Evolutionary conservation across 2,797 vertebrate genomes (phyloP).

Genomic region (Oreochromis mossambicus): DNA sequence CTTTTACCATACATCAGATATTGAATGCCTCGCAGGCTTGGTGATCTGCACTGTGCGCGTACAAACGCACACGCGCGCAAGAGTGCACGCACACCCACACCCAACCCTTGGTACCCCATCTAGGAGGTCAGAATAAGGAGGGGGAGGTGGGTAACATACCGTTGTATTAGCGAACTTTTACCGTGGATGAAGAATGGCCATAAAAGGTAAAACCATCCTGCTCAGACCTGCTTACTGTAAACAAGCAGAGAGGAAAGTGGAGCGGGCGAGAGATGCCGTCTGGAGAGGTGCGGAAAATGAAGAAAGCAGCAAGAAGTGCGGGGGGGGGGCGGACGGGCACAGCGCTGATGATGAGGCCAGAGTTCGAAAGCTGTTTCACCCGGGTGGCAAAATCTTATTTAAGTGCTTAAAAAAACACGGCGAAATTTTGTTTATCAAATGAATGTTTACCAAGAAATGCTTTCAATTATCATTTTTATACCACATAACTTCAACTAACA

Average conservation of each 20-base stretch:
- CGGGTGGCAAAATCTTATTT: neutral
- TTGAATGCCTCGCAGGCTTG: conserved; percentile 12
- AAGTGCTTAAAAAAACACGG: neutral
- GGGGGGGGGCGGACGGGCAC: neutral
- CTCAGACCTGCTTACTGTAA: conserved; percentile 85
- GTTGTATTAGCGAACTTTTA: conserved; percentile 79
- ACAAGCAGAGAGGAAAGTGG: conserved; percentile 73
- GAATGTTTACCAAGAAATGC: neutral
- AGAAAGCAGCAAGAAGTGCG: conserved; percentile 9
- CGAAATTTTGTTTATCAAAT: neutral
- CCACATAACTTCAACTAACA: neutral
- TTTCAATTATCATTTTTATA: neutral
- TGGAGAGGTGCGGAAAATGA: conserved; percentile 56
- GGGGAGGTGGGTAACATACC: conserved; percentile 48
- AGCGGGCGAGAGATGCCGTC: conserved; percentile 61
- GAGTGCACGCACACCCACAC: conserved; percentile 6
- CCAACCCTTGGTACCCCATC: conserved; percentile 48
- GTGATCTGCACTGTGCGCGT: neutral
- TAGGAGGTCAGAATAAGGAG: conserved; percentile 59
- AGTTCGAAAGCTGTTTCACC: neutral
- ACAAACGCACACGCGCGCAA: neutral
- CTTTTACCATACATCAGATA: conserved; percentile 51
- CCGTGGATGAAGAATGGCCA: conserved; percentile 85
- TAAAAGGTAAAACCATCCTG: conserved; percentile 84
- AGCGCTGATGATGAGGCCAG: neutral